Evolutionary conservation across 2,888 invertebrate species (phyloP).

Genomic region (Synergus umbraculus): DNA sequence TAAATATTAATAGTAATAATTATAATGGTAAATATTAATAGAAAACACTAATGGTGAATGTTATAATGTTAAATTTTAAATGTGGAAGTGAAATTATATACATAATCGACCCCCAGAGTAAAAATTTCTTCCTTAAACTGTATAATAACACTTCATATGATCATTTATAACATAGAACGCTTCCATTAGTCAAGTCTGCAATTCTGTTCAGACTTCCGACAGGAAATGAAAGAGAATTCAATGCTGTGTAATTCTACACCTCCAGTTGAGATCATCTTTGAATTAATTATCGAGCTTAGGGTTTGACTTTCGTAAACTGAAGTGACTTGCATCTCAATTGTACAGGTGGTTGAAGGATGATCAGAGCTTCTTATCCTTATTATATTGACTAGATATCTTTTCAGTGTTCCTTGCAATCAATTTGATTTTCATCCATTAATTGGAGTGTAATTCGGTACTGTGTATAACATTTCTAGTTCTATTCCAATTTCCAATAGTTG

Average conservation of each 20-base stretch:
- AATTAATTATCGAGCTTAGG: conserved; percentile 11
- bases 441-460: neutral
- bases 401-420: neutral
- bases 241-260: neutral
- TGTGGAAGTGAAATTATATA: no score
- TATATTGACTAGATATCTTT: neutral
- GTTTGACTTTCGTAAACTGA: conserved; percentile 4
- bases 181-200: neutral
- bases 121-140: neutral
- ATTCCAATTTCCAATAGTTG: no score
- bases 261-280: neutral
- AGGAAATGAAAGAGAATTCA: neutral
- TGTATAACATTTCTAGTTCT: no score
- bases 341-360: neutral
- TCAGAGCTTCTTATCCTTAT: neutral
- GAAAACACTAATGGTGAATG: no score
- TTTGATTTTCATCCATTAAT: neutral
- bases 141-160: no score
- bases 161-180: no score
- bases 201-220: neutral
- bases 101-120: neutral
- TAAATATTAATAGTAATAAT: no score
- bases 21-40: no score
- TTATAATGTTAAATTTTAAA: no score
- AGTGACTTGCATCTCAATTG: neutral